Evolutionary conservation across 2,888 invertebrate genomes (phyloP), one percentile per base, ranked within the genome.

Genomic region (Crepidodera aurea): DNA sequence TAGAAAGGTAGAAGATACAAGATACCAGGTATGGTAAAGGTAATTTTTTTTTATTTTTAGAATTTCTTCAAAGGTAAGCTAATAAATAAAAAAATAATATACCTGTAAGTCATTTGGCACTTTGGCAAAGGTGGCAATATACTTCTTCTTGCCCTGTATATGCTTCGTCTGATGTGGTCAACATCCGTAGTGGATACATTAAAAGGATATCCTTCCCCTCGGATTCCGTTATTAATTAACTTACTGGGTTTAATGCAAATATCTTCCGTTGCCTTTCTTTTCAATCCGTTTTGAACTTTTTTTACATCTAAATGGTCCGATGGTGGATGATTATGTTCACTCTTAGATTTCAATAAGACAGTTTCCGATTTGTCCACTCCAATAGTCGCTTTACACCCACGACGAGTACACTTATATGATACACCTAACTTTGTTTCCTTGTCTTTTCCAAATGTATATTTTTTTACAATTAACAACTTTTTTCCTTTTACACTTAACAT

Each of bases 401-500:
- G n/a, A n/a, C 13, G 22, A 13, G 22, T 46, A 12, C 46, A 46
- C 25, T 12, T 22, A 25, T 46, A 46, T 12, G 46, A 25, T 13
- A 25, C 18, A 1, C 46, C 46, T 8, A 25, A 13, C 15, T 46
- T 22, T 12, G 27, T 46, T 22, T 46, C 40, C 10, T 15, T 48
- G 15, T 19, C 19, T 29, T 48, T 48, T 27, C 48, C 13, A 48
- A 48, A 48, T 8, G 48, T 27, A 29, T 27, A 48, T 29, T 48
- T 48, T 2, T 48, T 27, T 13, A 48, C 15, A 3, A 48, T 48
- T 27, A 48, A 19, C 8, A 48, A 48, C 25, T 48, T 48, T 27
- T 48, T 48, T 27, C 48, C 48, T 48, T 10, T 48, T 27, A 4
- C 19, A 27, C 44, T 44, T n/a, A 44, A 44, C 44, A 44, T 44